Evolutionary conservation across 2,888 invertebrate species (phyloP).

Genomic region (Hybos culiciformis): DNA sequence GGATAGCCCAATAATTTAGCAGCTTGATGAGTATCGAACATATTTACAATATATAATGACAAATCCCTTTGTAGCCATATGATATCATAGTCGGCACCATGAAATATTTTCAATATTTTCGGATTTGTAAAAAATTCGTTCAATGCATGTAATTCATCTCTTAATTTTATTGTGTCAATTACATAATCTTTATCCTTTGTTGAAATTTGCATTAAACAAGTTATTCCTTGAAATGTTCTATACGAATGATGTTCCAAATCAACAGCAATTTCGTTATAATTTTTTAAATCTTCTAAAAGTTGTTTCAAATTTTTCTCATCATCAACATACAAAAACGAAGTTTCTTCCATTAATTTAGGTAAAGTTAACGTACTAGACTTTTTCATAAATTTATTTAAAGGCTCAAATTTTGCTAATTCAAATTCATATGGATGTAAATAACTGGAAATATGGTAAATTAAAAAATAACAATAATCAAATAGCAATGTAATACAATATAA

Average conservation of each 20-base stretch:
- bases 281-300: conserved; percentile 51
- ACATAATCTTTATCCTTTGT: conserved; percentile 69
- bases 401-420: conserved; percentile 63
- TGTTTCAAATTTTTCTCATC: conserved; percentile 47
- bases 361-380: conserved; percentile 32
- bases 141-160: conserved; percentile 65
- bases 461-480: background rate
- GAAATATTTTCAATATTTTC: conserved; percentile 81
- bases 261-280: conserved; percentile 64
- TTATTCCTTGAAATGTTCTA: conserved; percentile 83
- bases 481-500: conserved; percentile 18
- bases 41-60: conserved; percentile 85
- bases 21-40: conserved; percentile 94
- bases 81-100: conserved; percentile 80
- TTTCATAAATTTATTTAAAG: conserved; percentile 39
- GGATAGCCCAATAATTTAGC: conserved; percentile 57
- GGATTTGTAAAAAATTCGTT: conserved; percentile 87
- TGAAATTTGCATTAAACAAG: conserved; percentile 91
- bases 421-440: conserved; percentile 80
- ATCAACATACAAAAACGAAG: conserved; percentile 54
- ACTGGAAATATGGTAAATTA: conserved; percentile 39
- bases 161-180: conserved; percentile 72
- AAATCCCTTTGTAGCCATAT: conserved; percentile 93
- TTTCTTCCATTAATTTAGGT: conserved; percentile 40
- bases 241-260: conserved; percentile 92